These are phyloP conservation scores for Bimastos eiseni DNA, from an alignment of 2,888 invertebrate genomes.

Conservation along the genomic window DNA sequence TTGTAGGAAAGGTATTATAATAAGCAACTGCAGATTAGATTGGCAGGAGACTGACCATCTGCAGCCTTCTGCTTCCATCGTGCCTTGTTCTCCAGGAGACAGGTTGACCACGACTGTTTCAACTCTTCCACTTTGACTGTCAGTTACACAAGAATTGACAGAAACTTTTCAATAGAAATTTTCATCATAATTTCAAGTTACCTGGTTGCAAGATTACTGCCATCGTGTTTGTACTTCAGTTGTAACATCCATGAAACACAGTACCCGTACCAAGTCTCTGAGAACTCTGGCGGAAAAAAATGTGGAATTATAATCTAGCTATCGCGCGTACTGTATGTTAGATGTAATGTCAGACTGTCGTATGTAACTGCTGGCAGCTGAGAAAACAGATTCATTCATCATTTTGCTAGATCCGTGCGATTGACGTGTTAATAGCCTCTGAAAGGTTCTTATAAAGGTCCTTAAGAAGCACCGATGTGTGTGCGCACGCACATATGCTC, in stretches of 20 bases:
- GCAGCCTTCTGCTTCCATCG: slow-evolving; percentile 13
- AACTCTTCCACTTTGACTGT: background rate
- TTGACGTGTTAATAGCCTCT: no score
- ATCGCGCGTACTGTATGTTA: background rate
- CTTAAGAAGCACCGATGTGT: no score
- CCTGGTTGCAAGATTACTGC: background rate
- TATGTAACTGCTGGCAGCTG: no score
- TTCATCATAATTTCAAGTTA: background rate
- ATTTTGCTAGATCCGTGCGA: no score
- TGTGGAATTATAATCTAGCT: no score
- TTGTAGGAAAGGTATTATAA: background rate
- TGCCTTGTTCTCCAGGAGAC: background rate
- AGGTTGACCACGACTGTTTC: slow-evolving; percentile 15
- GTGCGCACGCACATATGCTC: no score
- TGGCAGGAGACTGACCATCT: background rate
- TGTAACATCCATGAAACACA: background rate
- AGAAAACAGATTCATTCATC: no score
- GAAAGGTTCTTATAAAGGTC: no score
- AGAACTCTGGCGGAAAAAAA: background rate
- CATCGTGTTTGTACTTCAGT: background rate
- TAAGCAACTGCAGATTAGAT: background rate
- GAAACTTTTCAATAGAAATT: background rate
- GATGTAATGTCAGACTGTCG: no score
- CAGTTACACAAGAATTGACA: background rate
- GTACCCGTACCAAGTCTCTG: background rate